A percentile compares a stretch with the other conserved stretches of the same genome.
These are phyloP conservation scores for Oxygymnocypris stewartii DNA, from an alignment of 2,113 vertebrate species.

Conservation along the genomic window DNA sequence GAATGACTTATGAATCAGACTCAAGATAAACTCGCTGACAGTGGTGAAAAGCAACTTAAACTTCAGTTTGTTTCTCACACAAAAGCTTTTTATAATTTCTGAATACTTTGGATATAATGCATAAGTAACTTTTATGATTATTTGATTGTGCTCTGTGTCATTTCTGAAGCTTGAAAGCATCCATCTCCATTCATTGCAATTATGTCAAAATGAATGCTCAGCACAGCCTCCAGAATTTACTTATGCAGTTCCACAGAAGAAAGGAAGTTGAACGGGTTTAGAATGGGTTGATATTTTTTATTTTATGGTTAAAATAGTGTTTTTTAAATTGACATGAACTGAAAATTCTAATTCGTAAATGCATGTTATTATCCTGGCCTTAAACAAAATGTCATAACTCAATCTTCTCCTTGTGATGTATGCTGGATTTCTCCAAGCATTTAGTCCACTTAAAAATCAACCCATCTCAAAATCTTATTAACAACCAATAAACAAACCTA, in stretches of 20 bases:
- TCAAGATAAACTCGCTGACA: background rate
- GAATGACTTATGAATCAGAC: background rate
- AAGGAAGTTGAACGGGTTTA: background rate
- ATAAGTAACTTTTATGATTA: background rate
- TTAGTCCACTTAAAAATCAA: background rate
- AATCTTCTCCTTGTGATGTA: background rate
- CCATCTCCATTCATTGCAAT: background rate
- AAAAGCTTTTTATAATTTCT: background rate
- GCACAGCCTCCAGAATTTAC: background rate
- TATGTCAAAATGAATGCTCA: background rate
- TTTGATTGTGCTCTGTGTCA: background rate
- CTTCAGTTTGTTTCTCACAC: background rate
- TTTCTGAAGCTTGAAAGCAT: background rate
- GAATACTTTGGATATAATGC: background rate
- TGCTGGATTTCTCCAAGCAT: background rate
- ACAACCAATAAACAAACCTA: background rate
- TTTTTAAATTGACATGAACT: background rate
- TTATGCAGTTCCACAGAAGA: background rate
- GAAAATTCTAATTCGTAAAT: background rate
- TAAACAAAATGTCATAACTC: background rate
- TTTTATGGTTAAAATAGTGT: background rate
- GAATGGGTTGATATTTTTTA: constrained; percentile 2
- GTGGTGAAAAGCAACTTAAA: background rate
- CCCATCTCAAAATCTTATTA: background rate
- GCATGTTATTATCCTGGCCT: background rate